Evolutionary conservation across 2,797 vertebrate genomes (phyloP).

Genomic region (Mormyrops attenuatus): DNA sequence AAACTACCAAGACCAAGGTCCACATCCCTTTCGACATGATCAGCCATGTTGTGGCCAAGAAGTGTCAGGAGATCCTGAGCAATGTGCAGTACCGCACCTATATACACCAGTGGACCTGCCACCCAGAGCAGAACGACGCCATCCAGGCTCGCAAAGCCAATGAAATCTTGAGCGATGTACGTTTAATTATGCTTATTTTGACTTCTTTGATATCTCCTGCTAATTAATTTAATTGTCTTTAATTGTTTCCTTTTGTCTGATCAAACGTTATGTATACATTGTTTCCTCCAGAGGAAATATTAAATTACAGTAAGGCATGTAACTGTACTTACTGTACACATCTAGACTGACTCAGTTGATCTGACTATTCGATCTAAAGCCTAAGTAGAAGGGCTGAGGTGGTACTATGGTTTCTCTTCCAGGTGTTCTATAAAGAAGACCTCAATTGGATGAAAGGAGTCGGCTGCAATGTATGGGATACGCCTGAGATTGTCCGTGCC

Average conservation of each 20-base stretch:
- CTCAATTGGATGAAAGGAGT: constrained; percentile 93
- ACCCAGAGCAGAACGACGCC: constrained; percentile 79
- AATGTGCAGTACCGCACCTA: constrained; percentile 83
- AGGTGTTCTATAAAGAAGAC: constrained; percentile 93
- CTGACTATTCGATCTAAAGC: background rate
- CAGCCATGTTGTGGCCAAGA: constrained; percentile 85
- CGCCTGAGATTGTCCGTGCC: constrained; percentile 91
- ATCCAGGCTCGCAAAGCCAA: constrained; percentile 79
- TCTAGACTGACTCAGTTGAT: background rate
- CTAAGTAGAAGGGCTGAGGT: background rate
- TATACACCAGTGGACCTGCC: constrained; percentile 92
- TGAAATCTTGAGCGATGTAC: constrained; percentile 92
- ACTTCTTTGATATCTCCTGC: background rate
- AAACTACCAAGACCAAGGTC: constrained; percentile 75
- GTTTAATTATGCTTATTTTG: constrained; percentile 28
- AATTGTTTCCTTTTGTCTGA: background rate
- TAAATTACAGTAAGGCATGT: background rate
- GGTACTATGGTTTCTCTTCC: background rate
- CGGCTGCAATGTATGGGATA: constrained; percentile 93
- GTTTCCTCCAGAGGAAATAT: background rate
- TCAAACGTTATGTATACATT: background rate
- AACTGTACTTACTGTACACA: background rate
- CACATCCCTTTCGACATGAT: constrained; percentile 89
- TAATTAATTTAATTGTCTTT: background rate
- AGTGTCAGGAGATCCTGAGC: constrained; percentile 91